phyloP scores from a whole-genome alignment of 2,113 vertebrate species.

The Enhydra lutris region DNA sequence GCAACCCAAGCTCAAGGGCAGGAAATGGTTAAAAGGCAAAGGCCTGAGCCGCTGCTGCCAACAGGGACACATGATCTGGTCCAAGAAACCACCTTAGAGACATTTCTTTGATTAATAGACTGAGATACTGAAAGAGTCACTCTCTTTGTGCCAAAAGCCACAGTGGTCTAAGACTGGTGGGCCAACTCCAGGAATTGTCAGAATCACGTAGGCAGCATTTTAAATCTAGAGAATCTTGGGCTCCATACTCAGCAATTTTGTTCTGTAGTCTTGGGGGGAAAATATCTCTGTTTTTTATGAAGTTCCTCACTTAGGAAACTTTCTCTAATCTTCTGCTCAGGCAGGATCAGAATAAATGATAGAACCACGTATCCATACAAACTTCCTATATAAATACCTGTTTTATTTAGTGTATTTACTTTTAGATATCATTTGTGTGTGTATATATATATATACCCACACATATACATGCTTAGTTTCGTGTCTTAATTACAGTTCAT shows the following conservation, averaged over 20 bases:
- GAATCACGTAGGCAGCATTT: not conserved
- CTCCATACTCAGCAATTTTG: not conserved
- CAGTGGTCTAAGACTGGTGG: not conserved
- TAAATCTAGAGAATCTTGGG: not conserved
- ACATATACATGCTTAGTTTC: not conserved
- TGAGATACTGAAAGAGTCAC: not conserved
- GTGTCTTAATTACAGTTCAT: not conserved
- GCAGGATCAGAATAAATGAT: not conserved
- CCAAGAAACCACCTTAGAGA: conserved; percentile 9
- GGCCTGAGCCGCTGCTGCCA: not conserved
- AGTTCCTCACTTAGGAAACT: not conserved
- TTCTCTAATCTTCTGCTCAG: not conserved
- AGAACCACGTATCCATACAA: not conserved
- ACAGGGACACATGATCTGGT: not conserved
- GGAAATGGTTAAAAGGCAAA: conserved; percentile 15
- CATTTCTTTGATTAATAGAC: conserved; percentile 5
- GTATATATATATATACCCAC: too few species aligned
- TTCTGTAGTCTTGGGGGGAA: not conserved
- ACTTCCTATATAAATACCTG: not conserved
- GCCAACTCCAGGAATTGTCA: not conserved
- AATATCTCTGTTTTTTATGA: conserved; percentile 9
- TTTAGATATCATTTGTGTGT: not conserved
- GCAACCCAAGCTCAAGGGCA: not conserved
- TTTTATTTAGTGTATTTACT: not conserved
- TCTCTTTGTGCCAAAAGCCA: conserved; percentile 26